A percentile compares a stretch with the other conserved stretches of the same genome.
phyloP scores from a whole-genome alignment of 2,113 vertebrate species.

The Eudyptes chrysolophus region DNA sequence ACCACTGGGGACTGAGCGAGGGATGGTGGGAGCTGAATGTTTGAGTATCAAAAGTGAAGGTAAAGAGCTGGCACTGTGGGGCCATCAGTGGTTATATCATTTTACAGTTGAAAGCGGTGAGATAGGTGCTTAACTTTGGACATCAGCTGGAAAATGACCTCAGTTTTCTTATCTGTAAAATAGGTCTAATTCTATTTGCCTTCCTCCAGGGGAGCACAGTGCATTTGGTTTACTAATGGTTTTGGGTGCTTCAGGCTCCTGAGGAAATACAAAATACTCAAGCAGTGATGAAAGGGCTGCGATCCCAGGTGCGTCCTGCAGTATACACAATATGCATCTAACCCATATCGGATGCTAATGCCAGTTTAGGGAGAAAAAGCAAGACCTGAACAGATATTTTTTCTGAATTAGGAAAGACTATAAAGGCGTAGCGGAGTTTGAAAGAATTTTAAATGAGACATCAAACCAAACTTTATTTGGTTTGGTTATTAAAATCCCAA shows the following conservation, averaged over 20 bases:
- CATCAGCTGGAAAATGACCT: background rate
- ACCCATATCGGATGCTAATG: background rate
- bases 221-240: background rate
- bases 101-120: background rate
- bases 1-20: background rate
- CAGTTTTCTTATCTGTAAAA: background rate
- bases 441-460: background rate
- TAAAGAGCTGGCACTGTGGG: background rate
- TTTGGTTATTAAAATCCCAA: background rate
- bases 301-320: background rate
- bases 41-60: background rate
- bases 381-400: background rate
- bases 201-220: background rate
- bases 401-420: background rate
- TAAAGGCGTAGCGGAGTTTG: background rate
- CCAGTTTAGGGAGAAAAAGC: background rate
- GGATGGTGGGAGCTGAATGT: background rate
- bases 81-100: background rate
- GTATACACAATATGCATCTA: background rate
- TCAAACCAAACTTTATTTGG: background rate
- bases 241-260: background rate
- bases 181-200: background rate
- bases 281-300: background rate
- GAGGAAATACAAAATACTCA: background rate
- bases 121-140: background rate